These are phyloP conservation scores for Bursaphelenchus mucronatus DNA, from an alignment of 1,140 invertebrate genomes.

Conservation along the genomic window DNA sequence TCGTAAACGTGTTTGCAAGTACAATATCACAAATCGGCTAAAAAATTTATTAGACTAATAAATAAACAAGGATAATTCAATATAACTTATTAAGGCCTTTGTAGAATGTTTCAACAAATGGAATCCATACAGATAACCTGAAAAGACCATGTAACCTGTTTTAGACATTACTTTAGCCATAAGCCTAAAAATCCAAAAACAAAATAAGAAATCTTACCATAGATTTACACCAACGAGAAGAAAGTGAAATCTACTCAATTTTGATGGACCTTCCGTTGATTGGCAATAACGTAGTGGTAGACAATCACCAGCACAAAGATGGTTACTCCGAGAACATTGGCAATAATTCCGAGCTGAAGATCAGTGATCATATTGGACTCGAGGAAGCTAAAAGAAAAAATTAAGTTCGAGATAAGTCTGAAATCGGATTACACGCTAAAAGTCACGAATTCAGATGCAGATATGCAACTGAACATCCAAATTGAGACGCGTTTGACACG, in stretches of 20 bases:
- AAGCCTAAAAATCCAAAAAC: slow-evolving; percentile 4
- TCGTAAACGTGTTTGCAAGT: no score
- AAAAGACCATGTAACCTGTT: no score
- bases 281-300: slow-evolving; percentile 59
- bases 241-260: slow-evolving; percentile 1
- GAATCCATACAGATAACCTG: no score
- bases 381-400: slow-evolving; percentile 10
- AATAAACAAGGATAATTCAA: no score
- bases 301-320: slow-evolving; percentile 60
- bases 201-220: slow-evolving; percentile 22
- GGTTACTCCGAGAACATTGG: slow-evolving; percentile 58
- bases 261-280: slow-evolving; percentile 25
- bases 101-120: no score
- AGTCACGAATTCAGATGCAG: no score
- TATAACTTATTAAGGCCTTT: no score
- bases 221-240: slow-evolving; percentile 6
- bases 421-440: no score
- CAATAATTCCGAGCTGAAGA: slow-evolving; percentile 58
- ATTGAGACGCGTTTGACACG: no score
- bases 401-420: background rate
- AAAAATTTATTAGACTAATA: no score
- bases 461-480: no score
- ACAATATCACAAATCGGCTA: no score
- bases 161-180: slow-evolving; percentile 21
- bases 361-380: slow-evolving; percentile 54